Conservation (phyloP, 2,113 vertebrate species). For the Psilopogon haemacephalus region DNA sequence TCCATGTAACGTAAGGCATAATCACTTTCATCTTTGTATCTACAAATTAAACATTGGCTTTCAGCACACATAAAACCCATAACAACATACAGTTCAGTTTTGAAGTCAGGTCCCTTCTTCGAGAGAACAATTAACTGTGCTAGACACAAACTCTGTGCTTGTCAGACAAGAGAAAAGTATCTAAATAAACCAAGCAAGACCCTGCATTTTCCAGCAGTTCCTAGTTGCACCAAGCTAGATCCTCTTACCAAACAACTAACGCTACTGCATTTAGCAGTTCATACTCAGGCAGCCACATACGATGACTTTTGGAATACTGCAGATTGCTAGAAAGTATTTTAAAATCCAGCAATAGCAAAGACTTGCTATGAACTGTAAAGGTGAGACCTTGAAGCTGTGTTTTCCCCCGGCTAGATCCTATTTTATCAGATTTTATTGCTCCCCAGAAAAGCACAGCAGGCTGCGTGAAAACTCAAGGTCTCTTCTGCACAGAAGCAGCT, state of each 20-base stretch:
- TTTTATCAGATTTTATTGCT: not conserved
- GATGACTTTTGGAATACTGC: not conserved
- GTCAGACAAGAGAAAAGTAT: not conserved
- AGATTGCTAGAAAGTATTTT: not conserved
- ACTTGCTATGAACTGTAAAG: not conserved
- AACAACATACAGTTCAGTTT: not conserved
- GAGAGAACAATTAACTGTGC: not conserved
- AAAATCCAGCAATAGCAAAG: not conserved
- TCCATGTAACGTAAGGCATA: slow-evolving; percentile 98
- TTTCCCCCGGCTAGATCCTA: not conserved
- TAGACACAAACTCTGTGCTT: not conserved
- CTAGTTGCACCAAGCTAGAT: not conserved
- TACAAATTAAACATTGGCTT: slow-evolving; percentile 58
- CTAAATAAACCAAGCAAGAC: not conserved
- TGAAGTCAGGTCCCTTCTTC: not conserved
- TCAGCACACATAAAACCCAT: not conserved
- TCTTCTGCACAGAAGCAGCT: not conserved
- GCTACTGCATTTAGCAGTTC: not conserved
- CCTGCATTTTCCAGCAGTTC: not conserved
- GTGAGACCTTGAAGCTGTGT: not conserved
- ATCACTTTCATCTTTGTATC: slow-evolving; percentile 97
- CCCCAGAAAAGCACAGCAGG: not conserved
- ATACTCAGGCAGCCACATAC: not conserved
- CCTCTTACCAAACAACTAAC: not conserved
- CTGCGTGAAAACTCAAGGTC: not conserved